phyloP scores from a whole-genome alignment of 2,888 invertebrate species.

The Nymphalis polychloros region DNA sequence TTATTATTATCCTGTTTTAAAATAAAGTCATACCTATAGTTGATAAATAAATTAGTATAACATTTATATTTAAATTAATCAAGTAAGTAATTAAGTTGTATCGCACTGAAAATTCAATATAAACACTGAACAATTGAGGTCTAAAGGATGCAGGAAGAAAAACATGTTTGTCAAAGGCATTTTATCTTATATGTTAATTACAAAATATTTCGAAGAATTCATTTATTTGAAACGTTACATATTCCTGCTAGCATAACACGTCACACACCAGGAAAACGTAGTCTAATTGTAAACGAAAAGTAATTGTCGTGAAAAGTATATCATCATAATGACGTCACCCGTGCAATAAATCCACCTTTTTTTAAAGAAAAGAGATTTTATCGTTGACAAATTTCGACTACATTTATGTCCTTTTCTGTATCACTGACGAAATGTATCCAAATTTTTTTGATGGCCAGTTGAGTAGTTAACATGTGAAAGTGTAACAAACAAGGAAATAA shows the following conservation, averaged over 20 bases:
- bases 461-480: no score
- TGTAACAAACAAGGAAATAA: no score
- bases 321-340: slow-evolving; percentile 25
- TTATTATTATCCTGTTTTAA: no score
- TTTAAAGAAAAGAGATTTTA: neutral
- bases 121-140: neutral
- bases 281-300: slow-evolving; percentile 29
- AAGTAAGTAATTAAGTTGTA: neutral
- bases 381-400: slow-evolving; percentile 11
- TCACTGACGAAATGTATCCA: no score
- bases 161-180: slow-evolving; percentile 13
- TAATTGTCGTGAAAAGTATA: slow-evolving; percentile 29
- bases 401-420: no score
- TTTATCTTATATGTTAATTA: slow-evolving; percentile 16
- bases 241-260: slow-evolving; percentile 19
- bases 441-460: no score
- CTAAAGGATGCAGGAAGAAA: neutral
- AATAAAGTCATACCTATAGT: no score
- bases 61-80: neutral
- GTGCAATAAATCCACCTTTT: slow-evolving; percentile 2
- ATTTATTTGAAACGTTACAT: slow-evolving; percentile 19
- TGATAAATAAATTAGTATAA: neutral
- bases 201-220: slow-evolving; percentile 21
- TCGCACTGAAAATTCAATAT: neutral
- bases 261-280: slow-evolving; percentile 31